These are phyloP conservation scores for Gandaritis pyraliata DNA, from an alignment of 2,888 invertebrate genomes.

Conservation along the genomic window DNA sequence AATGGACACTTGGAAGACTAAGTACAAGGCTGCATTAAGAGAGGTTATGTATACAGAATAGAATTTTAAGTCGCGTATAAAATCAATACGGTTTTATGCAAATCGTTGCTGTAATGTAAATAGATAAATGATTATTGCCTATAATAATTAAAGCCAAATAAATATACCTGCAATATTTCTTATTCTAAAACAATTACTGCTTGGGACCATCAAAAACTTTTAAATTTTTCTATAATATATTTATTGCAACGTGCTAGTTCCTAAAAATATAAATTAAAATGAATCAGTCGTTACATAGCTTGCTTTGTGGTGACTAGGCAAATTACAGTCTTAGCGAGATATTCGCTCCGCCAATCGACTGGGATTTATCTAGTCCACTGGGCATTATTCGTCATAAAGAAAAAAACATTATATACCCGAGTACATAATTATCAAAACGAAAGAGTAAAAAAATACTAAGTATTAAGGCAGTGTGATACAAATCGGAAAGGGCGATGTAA, in stretches of 20 bases:
- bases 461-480: constrained; percentile 37
- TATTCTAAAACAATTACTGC: constrained; percentile 10
- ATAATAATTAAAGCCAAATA: constrained; percentile 32
- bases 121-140: constrained; percentile 28
- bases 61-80: constrained; percentile 16
- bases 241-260: constrained; percentile 69
- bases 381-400: constrained; percentile 3
- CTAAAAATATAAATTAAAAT: constrained; percentile 49
- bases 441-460: constrained; percentile 25
- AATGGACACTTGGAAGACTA: constrained; percentile 41
- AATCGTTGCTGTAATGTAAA: constrained; percentile 25
- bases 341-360: neutral
- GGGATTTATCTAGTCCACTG: constrained; percentile 6
- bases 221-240: constrained; percentile 56
- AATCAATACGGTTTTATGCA: constrained; percentile 8
- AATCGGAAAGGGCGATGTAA: constrained; percentile 37
- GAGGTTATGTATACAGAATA: constrained; percentile 44
- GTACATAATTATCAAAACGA: constrained; percentile 9
- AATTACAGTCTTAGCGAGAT: constrained; percentile 10
- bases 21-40: constrained; percentile 52
- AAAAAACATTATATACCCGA: too few relatives aligned
- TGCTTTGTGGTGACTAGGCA: constrained; percentile 27
- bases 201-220: constrained; percentile 30
- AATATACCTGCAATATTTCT: constrained; percentile 22
- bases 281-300: constrained; percentile 49